Evolutionary conservation across 1,140 invertebrate species (phyloP), one percentile per base, ranked within the genome.

Genomic region (Atta colombica): DNA sequence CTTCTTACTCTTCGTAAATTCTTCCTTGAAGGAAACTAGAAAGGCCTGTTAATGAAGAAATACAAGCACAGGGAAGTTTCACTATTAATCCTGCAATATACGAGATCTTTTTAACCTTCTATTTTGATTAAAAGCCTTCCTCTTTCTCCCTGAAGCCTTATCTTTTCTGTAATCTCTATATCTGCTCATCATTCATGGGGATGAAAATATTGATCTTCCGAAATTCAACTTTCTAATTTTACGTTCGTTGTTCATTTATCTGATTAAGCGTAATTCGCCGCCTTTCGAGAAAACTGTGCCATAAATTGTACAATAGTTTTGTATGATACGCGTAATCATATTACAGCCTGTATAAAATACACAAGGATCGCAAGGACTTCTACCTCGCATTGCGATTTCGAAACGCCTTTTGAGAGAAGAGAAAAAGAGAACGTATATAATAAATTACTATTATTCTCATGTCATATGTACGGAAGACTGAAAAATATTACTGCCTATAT

Each of bases 381-480:
- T 88, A 91, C 87, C 86, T 92, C 90, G 86, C 91, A 89, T 86
- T 91, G 91, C 90, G 77, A 91, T 72, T 91, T 87, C 60, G 28
- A 86, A 68, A 90, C 49, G 18, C 86, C 90, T 58, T 92, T 89
- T 86, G 89, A 77, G 65, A 60, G 85, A 82, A 87, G 87, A 66
- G 12, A 61, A 39, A 18, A 72, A 53, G n/a, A 39, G 21, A 85
- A 86, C 88, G 69, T 87, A 88, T 35, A 77, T 84, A 90, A 88
- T 88, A 87, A 91, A 91, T 82, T 88, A 91, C 88, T 90, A 90
- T 66, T 78, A 49, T 77, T 87, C 85, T 93, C 87, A 55, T 94
- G 91, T 25, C 25, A 25, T 82, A 85, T 89, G 77, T 82, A 82
- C 91, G 75, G 85, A 95, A 95, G 93, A 95, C 93, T 95, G 93